Percentiles rank a stretch among this genome's conserved stretches.
phyloP scores from a whole-genome alignment of 2,797 vertebrate genomes.

The Micropoecilia bifurca region DNA sequence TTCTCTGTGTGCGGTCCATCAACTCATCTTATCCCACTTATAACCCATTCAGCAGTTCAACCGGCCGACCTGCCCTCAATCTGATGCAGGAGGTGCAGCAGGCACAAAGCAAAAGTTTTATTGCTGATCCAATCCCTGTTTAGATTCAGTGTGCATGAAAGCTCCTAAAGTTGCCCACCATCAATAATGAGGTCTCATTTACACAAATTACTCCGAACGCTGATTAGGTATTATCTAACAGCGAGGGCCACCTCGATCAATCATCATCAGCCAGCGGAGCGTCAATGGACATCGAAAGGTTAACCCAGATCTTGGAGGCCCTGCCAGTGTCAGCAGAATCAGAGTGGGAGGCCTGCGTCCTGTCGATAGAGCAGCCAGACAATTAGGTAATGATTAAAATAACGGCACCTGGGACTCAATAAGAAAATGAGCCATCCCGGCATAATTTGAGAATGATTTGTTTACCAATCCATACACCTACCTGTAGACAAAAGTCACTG shows the following conservation, averaged over 20 bases:
- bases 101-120: constrained; percentile 78
- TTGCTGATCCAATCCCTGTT: constrained; percentile 78
- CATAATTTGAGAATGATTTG: constrained; percentile 90
- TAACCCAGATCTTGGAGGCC: constrained; percentile 89
- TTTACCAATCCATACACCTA: constrained; percentile 89
- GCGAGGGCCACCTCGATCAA: constrained; percentile 92
- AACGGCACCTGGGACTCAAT: constrained; percentile 86
- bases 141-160: constrained; percentile 80
- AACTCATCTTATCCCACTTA: constrained; percentile 68
- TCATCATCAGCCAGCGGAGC: constrained; percentile 89
- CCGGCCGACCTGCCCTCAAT: constrained; percentile 70
- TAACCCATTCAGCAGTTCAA: constrained; percentile 68
- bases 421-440: constrained; percentile 91
- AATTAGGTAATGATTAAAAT: constrained; percentile 98
- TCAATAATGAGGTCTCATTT: constrained; percentile 97
- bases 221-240: constrained; percentile 97
- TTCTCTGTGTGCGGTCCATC: constrained; percentile 48
- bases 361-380: constrained; percentile 95
- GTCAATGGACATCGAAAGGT: constrained; percentile 93
- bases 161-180: constrained; percentile 86
- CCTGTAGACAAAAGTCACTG: constrained; percentile 75
- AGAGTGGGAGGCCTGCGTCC: constrained; percentile 84
- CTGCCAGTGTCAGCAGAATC: constrained; percentile 96
- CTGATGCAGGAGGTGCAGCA: constrained; percentile 53
- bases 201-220: constrained; percentile 93